Evolutionary conservation across 2,113 vertebrate genomes (phyloP).

Genomic region (Chaenocephalus aceratus): DNA sequence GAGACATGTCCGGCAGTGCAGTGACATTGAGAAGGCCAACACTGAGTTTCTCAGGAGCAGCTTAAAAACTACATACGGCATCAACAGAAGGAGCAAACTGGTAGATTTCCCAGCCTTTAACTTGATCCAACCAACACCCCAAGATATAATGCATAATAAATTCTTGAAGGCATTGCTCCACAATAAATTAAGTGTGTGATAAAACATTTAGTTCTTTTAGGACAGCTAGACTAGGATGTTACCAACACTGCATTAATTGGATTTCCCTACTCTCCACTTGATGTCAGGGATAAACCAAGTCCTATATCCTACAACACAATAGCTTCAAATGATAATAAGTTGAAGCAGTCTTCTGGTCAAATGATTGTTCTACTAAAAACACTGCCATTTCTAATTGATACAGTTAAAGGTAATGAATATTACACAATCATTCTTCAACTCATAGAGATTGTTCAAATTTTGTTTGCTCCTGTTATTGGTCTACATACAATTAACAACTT

Average conservation of each 20-base stretch:
- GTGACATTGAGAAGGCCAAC: background rate
- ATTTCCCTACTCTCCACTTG: slow-evolving; percentile 22
- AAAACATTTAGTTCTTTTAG: too few relatives aligned
- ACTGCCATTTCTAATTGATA: slow-evolving; percentile 17
- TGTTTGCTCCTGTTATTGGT: slow-evolving; percentile 35
- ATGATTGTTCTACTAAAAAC: slow-evolving; percentile 31
- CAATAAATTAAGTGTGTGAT: too few relatives aligned
- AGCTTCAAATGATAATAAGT: slow-evolving; percentile 18
- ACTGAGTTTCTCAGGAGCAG: slow-evolving; percentile 1
- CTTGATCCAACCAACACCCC: too few relatives aligned
- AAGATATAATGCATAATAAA: too few relatives aligned
- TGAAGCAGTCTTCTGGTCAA: slow-evolving; percentile 28
- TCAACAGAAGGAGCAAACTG: too few relatives aligned
- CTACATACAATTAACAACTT: slow-evolving; percentile 17
- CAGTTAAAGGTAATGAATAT: slow-evolving; percentile 30
- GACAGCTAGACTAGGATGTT: too few relatives aligned
- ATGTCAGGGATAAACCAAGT: slow-evolving; percentile 29
- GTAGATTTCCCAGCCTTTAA: too few relatives aligned
- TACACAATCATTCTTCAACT: slow-evolving; percentile 5
- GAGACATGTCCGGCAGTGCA: background rate
- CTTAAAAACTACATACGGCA: background rate
- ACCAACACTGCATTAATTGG: slow-evolving; percentile 22
- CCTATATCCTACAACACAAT: slow-evolving; percentile 19
- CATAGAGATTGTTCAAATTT: slow-evolving; percentile 48
- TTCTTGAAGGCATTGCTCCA: too few relatives aligned